Conservation (phyloP, 1,140 invertebrate genomes). For the Neodiprion fabricii region DNA sequence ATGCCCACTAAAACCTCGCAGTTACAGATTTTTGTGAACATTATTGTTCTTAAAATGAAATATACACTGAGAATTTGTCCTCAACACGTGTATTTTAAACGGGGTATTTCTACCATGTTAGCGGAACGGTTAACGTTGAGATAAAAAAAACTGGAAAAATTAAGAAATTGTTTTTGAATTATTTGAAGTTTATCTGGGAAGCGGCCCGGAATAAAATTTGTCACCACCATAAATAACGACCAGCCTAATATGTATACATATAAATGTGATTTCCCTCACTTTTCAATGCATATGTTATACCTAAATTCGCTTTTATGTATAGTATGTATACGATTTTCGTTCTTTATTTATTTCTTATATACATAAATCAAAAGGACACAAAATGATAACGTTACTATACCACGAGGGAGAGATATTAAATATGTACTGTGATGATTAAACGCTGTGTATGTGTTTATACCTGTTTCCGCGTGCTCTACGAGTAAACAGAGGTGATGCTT, state of each 20-base stretch:
- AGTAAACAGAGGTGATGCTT: neutral
- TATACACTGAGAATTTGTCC: too few relatives aligned
- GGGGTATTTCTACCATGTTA: too few relatives aligned
- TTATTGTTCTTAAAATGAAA: too few relatives aligned
- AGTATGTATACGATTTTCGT: conserved; percentile 1
- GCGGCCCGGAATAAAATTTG: too few relatives aligned
- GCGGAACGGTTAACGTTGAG: too few relatives aligned
- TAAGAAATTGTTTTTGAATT: too few relatives aligned
- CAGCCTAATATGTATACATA: neutral
- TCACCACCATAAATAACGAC: neutral
- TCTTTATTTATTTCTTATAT: conserved; percentile 27
- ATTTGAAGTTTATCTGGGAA: too few relatives aligned
- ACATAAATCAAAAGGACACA: conserved; percentile 22
- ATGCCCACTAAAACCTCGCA: too few relatives aligned
- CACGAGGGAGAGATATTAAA: conserved; percentile 24
- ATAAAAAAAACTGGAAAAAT: too few relatives aligned
- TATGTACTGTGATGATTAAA: conserved; percentile 13
- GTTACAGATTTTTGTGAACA: too few relatives aligned
- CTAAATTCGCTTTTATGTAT: conserved; percentile 36
- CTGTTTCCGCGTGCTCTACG: neutral
- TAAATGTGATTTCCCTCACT: conserved; percentile 1
- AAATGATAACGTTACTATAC: conserved; percentile 6
- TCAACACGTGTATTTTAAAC: too few relatives aligned
- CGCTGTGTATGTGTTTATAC: neutral
- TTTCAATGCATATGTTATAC: conserved; percentile 18